Base-by-base conservation (phyloP, 1,140 invertebrate genomes). In the Brachionus koreanus region DNA sequence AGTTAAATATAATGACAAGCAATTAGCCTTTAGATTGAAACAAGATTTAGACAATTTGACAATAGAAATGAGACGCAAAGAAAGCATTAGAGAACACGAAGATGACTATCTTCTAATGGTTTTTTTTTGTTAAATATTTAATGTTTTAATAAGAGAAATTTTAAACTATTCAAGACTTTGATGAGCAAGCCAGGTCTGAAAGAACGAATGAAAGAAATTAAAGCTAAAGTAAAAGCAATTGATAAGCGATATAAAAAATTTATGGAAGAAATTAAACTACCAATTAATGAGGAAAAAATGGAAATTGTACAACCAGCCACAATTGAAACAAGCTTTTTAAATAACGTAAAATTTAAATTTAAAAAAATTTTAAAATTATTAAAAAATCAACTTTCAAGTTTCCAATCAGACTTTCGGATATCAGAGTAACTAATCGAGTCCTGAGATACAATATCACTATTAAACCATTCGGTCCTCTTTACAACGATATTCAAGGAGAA, bases 401-500 rank as follows among this genome's bases (percentile, higher is more conserved):
- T 83, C 84, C 85, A 16, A 86, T 87, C 5, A 83, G 86, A 39
- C 85, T 87, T 67, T 87, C 87, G 46, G 87, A 88, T 83, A 84
- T 88, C 19, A 84, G 87, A 13, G 87, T 88, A 63, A 87, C 87
- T 19, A 87, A 87, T 79, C 82, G 87, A 79, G 85, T 88, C 3
- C 86, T 87, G 81, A 85, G 87, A 84, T 87, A 86, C 25, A 86
- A 85, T 13, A 85, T 88, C 10, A 87, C 86, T 0, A 84, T 88
- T 0, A 83, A 85, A 39, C 83, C 85, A 57, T 85, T 85, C 83
- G 83, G 85, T 16, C 86, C 87, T 25, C 86, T 88, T 25, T 88
- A 86, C 84, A 88, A 88, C 83, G 87, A 88, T 67, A 84, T 88
- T 0, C 75, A 84, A 29, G 87, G 86, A 46, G 87, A 88, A 84